phyloP scores from a whole-genome alignment of 2,888 invertebrate genomes.

The Drosophila melanocephala region DNA sequence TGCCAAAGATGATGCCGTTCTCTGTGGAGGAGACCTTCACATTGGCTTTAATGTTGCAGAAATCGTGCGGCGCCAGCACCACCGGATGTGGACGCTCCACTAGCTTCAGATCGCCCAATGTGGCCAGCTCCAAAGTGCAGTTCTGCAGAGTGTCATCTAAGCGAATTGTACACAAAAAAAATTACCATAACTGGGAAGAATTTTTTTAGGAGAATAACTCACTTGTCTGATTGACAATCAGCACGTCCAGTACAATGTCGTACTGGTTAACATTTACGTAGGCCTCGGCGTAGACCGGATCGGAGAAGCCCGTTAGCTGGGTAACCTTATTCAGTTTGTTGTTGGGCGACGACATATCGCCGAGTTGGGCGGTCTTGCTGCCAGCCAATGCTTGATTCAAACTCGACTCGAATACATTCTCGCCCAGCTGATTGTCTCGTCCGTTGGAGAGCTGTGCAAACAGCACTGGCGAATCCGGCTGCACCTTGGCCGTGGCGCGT shows the following conservation, averaged over 20 bases:
- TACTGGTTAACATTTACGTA: conserved; percentile 99
- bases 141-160: conserved; percentile 97
- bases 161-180: not conserved
- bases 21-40: conserved; percentile 99
- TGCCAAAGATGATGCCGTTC: conserved; percentile 99
- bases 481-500: conserved; percentile 89
- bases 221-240: conserved; percentile 99
- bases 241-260: conserved; percentile 98
- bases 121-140: conserved; percentile 98
- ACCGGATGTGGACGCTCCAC: conserved; percentile 99
- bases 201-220: conserved; percentile 49
- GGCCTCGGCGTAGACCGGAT: conserved; percentile 99
- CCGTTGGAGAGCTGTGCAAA: conserved; percentile 92
- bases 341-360: conserved; percentile 87
- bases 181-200: not conserved
- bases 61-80: conserved; percentile 98
- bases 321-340: conserved; percentile 92
- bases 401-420: conserved; percentile 96
- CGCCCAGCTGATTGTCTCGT: conserved; percentile 87
- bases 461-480: conserved; percentile 94
- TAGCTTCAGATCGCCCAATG: conserved; percentile 98
- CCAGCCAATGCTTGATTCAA: conserved; percentile 95
- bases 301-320: conserved; percentile 99
- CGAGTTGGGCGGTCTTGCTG: conserved; percentile 83
- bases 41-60: conserved; percentile 98